Evolutionary conservation across 2,797 vertebrate species (phyloP), one percentile per base, ranked within the genome.

Genomic region (Catharus ustulatus): DNA sequence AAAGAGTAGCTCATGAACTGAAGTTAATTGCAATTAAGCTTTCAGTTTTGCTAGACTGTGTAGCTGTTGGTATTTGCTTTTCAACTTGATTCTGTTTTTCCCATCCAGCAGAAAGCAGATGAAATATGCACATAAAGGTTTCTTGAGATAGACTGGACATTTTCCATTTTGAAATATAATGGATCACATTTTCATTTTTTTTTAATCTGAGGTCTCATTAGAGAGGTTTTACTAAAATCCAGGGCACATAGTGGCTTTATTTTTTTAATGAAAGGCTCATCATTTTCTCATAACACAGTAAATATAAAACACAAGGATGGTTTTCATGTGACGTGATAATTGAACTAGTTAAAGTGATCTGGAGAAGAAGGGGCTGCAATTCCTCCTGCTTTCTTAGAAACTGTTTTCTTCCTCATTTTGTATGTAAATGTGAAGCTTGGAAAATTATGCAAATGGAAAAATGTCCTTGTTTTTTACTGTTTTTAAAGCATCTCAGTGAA

Each of bases 211-310:
- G 42, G 55, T 84, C 55, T 94, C 29, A 52, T 92, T 91, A 75
- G 27, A 10, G 75, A 83, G n/a, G 15, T 84, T 94, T 93, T 74
- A 32, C 34, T 72, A 49, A 89, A 93, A 87, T 34, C 30, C 62
- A 48, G 55, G 36, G 15, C 34, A 71, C 76, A 92, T 10, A 36
- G 11, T 42, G 15, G 30, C 32, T 93, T 92, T 72, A 52, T 88
- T 91, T 95, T 95, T 90, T 84, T 80, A 84, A 85, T 77, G 67
- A 69, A 22, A 32, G 18, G 38, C 26, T 76, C 45, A 36, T n/a
- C 21, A 8, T 66, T 85, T 73, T 82, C 87, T 82, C n/a, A 9
- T 66, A 16, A 30, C 58, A 5, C 11, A n/a, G 10, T 48, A 59
- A 89, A 93, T 84, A 64, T 82, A 84, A 78, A 94, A 66, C 68